These are phyloP conservation scores for Tolmerus cingulatus DNA, from an alignment of 2,888 invertebrate genomes.

Conservation along the genomic window DNA sequence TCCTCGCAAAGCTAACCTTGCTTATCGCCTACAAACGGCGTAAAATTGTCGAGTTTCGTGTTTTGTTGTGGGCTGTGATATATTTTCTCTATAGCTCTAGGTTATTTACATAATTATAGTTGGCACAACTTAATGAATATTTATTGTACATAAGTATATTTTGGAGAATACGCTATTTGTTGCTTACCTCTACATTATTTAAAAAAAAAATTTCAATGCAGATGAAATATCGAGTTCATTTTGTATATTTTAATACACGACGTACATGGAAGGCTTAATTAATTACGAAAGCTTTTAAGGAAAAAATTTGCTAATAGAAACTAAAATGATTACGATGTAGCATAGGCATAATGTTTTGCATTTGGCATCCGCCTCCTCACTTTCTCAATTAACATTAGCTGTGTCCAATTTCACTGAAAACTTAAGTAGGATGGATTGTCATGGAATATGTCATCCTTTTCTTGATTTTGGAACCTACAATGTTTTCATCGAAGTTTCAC, in stretches of 20 bases:
- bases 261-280: background rate
- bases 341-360: background rate
- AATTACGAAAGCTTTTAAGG: background rate
- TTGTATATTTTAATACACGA: background rate
- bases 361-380: background rate
- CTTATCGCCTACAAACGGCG: background rate
- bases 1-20: background rate
- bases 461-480: background rate
- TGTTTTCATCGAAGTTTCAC: background rate
- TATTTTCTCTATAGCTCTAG: background rate
- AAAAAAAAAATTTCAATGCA: no score
- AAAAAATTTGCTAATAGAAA: background rate
- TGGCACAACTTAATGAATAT: background rate
- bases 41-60: background rate
- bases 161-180: background rate
- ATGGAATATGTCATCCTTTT: background rate
- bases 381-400: background rate
- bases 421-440: background rate
- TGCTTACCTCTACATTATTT: background rate
- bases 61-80: background rate
- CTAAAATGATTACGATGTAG: background rate
- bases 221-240: background rate
- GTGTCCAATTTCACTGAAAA: background rate
- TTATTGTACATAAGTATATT: background rate
- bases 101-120: background rate